Percentiles rank a stretch among this genome's conserved stretches.
Evolutionary conservation across 2,797 vertebrate species (phyloP).

Genomic region (Rhinogobio ventralis): DNA sequence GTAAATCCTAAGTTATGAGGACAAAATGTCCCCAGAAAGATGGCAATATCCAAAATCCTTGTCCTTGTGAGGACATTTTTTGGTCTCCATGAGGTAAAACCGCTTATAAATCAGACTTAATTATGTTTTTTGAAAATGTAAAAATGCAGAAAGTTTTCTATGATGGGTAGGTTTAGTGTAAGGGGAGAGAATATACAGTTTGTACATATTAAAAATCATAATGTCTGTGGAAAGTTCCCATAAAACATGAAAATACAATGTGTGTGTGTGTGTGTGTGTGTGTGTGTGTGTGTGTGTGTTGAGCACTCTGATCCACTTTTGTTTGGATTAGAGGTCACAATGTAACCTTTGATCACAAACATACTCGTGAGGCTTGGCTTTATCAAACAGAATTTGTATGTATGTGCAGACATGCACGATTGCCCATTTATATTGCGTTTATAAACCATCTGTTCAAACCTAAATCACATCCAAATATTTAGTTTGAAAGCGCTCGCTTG

Average conservation of each 20-base stretch:
- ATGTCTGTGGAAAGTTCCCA: too few relatives aligned
- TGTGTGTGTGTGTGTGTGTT: not conserved
- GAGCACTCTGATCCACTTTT: conserved; percentile 39
- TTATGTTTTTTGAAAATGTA: not conserved
- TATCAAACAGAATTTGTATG: not conserved
- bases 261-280: not conserved
- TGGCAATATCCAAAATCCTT: not conserved
- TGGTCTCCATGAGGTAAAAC: not conserved
- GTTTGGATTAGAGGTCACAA: conserved; percentile 34
- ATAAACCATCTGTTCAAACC: not conserved
- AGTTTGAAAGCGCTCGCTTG: not conserved
- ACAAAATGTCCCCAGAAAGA: not conserved
- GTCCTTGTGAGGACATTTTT: not conserved
- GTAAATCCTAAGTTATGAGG: not conserved
- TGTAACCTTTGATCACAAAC: conserved; percentile 58
- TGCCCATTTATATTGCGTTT: conserved; percentile 15
- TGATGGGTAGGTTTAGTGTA: too few relatives aligned
- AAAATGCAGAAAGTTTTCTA: not conserved
- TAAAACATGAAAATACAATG: too few relatives aligned
- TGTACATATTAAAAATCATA: too few relatives aligned
- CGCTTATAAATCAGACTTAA: not conserved
- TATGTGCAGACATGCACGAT: conserved; percentile 19
- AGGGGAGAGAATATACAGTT: too few relatives aligned
- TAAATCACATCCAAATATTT: conserved; percentile 32
- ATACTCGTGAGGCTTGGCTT: conserved; percentile 24